These are phyloP conservation scores for Hoplodrina blanda DNA, from an alignment of 2,888 invertebrate genomes.

Conservation along the genomic window DNA sequence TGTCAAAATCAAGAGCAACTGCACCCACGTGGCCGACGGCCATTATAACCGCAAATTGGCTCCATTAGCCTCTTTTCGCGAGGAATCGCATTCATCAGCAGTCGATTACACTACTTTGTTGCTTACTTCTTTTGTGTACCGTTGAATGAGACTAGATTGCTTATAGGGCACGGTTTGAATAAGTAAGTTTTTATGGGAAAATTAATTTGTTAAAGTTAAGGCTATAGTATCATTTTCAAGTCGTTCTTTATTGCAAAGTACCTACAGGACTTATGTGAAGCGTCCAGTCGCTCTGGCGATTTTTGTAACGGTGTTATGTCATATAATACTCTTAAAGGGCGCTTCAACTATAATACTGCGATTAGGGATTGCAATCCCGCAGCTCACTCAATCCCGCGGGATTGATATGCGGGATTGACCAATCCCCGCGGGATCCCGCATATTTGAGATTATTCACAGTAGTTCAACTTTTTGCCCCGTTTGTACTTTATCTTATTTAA, in stretches of 20 bases:
- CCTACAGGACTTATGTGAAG: too few species aligned
- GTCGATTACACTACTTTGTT: constrained; percentile 75
- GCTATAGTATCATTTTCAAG: too few species aligned
- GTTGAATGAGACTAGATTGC: constrained; percentile 60
- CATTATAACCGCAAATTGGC: constrained; percentile 79
- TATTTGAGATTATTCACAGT: too few species aligned
- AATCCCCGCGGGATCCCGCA: too few species aligned
- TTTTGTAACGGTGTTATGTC: neutral
- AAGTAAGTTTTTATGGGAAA: constrained; percentile 16
- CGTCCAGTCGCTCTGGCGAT: neutral
- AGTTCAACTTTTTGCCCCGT: too few species aligned
- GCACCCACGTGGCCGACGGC: constrained; percentile 71
- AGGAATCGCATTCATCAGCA: constrained; percentile 74
- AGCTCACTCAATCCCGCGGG: too few species aligned
- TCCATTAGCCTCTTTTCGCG: constrained; percentile 77
- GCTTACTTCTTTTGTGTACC: constrained; percentile 63
- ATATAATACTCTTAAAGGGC: neutral
- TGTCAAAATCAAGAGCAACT: constrained; percentile 79
- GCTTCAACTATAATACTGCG: too few species aligned
- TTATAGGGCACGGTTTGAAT: constrained; percentile 44
- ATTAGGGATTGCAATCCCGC: too few species aligned
- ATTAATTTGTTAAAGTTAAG: neutral
- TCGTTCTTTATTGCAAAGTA: too few species aligned
- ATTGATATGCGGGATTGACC: too few species aligned
- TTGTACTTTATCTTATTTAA: too few species aligned